Conservation (phyloP, 1,140 invertebrate species). For the Charaxes varanes region DNA sequence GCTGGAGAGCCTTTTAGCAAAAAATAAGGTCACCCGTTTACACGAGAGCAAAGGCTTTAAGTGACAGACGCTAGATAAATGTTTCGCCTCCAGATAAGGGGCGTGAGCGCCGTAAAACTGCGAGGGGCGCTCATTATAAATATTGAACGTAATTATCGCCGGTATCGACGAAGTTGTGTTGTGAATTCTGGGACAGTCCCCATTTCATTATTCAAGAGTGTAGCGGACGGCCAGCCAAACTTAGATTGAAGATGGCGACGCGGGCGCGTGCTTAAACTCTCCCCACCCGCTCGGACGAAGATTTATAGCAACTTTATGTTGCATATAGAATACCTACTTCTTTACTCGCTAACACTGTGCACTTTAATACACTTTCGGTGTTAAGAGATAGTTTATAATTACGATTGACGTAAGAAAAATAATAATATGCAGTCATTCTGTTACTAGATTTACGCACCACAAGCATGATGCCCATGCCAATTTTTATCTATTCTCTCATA, state of each 20-base stretch:
- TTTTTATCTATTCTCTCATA: too few relatives aligned
- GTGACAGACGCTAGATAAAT: conserved; percentile 68
- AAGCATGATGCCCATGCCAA: too few relatives aligned
- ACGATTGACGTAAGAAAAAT: too few relatives aligned
- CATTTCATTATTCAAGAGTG: conserved; percentile 66
- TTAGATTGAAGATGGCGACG: conserved; percentile 69
- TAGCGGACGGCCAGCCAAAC: conserved; percentile 58
- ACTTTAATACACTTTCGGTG: too few relatives aligned
- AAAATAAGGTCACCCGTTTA: conserved; percentile 68
- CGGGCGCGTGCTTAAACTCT: conserved; percentile 63
- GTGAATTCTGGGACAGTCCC: conserved; percentile 46
- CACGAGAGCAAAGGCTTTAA: conserved; percentile 61
- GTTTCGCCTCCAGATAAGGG: conserved; percentile 52
- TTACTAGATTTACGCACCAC: too few relatives aligned
- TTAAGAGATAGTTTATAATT: too few relatives aligned
- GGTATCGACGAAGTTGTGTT: conserved; percentile 42
- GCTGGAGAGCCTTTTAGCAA: conserved; percentile 55
- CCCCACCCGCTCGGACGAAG: conserved; percentile 50
- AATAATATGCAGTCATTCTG: too few relatives aligned
- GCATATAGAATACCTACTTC: conserved; percentile 26
- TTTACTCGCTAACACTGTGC: conserved; percentile 7
- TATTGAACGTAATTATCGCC: conserved; percentile 45
- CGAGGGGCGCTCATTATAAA: conserved; percentile 14
- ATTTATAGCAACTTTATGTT: conserved; percentile 55
- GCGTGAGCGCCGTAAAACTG: conserved; percentile 38